phyloP scores from a whole-genome alignment of 2,797 vertebrate genomes.

The Takifugu rubripes region DNA sequence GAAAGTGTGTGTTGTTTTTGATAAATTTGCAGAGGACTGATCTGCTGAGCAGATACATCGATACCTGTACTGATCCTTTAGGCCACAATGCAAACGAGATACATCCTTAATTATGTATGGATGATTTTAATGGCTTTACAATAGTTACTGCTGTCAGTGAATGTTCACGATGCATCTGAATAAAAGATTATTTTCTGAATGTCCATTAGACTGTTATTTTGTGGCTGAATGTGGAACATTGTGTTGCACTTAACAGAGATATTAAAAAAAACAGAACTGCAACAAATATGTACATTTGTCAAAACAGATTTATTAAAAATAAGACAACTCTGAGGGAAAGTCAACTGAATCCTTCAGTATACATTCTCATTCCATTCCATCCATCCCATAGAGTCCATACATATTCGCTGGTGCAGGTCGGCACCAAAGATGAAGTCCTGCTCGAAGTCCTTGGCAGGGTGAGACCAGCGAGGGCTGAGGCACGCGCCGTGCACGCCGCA shows the following conservation, averaged over 20 bases:
- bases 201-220: neutral
- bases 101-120: neutral
- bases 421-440: neutral
- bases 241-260: neutral
- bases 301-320: neutral
- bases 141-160: constrained; percentile 19
- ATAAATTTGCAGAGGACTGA: constrained; percentile 10
- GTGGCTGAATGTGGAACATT: neutral
- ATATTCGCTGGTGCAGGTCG: neutral
- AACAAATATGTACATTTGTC: neutral
- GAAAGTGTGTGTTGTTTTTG: constrained; percentile 3
- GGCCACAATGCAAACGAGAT: constrained; percentile 5
- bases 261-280: neutral
- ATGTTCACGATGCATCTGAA: constrained; percentile 35
- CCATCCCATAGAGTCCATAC: neutral
- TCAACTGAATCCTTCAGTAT: neutral
- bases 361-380: neutral
- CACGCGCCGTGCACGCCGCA: neutral
- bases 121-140: constrained; percentile 8
- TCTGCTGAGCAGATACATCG: constrained; percentile 54
- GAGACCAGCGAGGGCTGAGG: neutral
- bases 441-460: too few relatives aligned
- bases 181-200: constrained; percentile 50
- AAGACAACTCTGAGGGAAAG: neutral
- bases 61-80: constrained; percentile 10